Evolutionary conservation across 2,113 vertebrate genomes (phyloP).

Genomic region (Machaerirhynchus nigripectus): DNA sequence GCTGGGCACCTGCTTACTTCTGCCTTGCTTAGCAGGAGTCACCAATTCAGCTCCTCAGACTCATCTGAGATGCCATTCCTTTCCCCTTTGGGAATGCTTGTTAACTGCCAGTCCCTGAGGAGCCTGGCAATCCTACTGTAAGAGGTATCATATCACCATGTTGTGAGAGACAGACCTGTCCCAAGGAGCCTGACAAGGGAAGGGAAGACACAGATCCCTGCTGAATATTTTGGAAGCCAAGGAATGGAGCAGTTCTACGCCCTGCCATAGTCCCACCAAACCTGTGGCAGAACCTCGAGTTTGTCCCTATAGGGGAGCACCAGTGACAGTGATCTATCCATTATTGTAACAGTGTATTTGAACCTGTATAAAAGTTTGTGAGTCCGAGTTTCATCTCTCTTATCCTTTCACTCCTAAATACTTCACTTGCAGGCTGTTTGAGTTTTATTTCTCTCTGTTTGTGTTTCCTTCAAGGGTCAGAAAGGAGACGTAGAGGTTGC

Average conservation of each 20-base stretch:
- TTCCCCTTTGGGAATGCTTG: background rate
- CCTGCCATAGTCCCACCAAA: background rate
- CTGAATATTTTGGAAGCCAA: background rate
- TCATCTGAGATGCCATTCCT: background rate
- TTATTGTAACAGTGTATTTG: background rate
- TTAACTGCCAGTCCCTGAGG: background rate
- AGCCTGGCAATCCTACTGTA: background rate
- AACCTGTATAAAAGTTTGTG: background rate
- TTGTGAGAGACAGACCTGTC: background rate
- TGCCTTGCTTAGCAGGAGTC: background rate
- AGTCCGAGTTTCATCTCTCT: background rate
- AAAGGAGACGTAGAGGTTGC: background rate
- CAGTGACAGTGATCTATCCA: background rate
- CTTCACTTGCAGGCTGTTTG: background rate
- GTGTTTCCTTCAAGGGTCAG: background rate
- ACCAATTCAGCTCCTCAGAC: background rate
- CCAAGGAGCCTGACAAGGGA: background rate
- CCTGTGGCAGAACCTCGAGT: background rate
- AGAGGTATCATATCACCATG: background rate
- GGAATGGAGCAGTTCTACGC: background rate
- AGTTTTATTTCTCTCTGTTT: background rate
- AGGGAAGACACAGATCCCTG: background rate
- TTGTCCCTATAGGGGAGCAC: background rate
- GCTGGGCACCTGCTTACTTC: background rate
- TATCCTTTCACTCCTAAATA: background rate